Evolutionary conservation across 2,113 vertebrate genomes (phyloP), one percentile per base, ranked within the genome.

Genomic region (Corythornis cristatus): DNA sequence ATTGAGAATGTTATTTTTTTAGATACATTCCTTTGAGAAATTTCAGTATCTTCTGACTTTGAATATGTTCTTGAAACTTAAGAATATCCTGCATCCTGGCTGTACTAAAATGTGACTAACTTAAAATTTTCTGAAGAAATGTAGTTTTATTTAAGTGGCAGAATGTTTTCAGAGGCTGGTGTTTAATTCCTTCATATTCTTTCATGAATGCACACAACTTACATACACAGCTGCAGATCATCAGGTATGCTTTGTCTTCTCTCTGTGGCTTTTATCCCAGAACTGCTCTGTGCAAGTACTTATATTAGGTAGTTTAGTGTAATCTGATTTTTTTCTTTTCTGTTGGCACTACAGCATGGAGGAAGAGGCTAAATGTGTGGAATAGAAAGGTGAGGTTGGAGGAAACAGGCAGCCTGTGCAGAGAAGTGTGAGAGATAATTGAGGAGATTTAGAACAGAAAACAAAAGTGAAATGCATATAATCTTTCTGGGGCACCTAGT

Each of bases 301-400:
- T 57, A 40, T 12, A 65, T 29, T n/a, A 85, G 40, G 15, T 57
- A 57, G 20, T 75, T 22, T 29, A 23, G 29, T 76, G 23, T 45
- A 53, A 10, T 51, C 53, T 83, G 48, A 37, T 79, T 42, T 85
- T 60, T 26, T 53, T 62, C 53, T 89, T 51, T 77, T 17, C 67
- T 83, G 43, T 57, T 25, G 67, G 26, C 37, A 51, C 16, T 68
- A 9, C 11, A 35, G 48, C 13, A 5, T 42, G 65, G 37, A 84
- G 33, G n/a, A 89, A 48, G 50, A 87, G 31, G 25, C 85, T 65
- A 42, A 65, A 70, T 6, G 9, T 0, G 0, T 28, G 37, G 37
- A 73, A 53, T 0, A 1, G 67, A 51, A 83, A 37, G 60, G 19
- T 35, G 4, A 0, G 0, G 0, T 66, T 88, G 56, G 21, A 88